A percentile compares a stretch with the other conserved stretches of the same genome.
Conservation (phyloP, 2,113 vertebrate species). For the Pseudopodoces humilis region DNA sequence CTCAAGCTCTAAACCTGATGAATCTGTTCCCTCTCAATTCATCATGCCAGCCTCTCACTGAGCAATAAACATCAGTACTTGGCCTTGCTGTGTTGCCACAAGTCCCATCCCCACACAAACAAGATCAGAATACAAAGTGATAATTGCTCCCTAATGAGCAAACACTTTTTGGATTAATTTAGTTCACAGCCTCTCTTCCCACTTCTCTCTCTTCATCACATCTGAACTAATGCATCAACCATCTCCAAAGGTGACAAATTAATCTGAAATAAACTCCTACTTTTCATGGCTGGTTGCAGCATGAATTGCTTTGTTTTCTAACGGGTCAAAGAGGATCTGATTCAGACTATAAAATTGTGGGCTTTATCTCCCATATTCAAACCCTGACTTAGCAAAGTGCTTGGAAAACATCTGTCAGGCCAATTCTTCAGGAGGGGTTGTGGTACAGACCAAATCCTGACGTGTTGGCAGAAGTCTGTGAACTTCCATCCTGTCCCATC, state of each 20-base stretch:
- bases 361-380: neutral
- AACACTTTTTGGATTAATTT: neutral
- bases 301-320: neutral
- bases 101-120: neutral
- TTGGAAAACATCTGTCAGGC: neutral
- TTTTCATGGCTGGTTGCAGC: neutral
- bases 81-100: neutral
- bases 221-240: neutral
- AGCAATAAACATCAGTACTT: neutral
- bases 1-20: neutral
- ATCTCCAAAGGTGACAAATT: neutral
- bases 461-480: accelerated
- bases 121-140: neutral
- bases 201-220: neutral
- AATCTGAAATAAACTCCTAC: neutral
- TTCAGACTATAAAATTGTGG: neutral
- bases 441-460: neutral
- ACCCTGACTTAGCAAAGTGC: neutral
- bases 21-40: neutral
- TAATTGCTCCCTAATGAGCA: neutral
- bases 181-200: neutral
- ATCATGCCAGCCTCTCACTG: neutral
- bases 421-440: neutral
- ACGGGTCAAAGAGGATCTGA: neutral
- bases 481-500: neutral